These are phyloP conservation scores for Standfussiana lucernea DNA, from an alignment of 2,888 invertebrate species.

Conservation along the genomic window DNA sequence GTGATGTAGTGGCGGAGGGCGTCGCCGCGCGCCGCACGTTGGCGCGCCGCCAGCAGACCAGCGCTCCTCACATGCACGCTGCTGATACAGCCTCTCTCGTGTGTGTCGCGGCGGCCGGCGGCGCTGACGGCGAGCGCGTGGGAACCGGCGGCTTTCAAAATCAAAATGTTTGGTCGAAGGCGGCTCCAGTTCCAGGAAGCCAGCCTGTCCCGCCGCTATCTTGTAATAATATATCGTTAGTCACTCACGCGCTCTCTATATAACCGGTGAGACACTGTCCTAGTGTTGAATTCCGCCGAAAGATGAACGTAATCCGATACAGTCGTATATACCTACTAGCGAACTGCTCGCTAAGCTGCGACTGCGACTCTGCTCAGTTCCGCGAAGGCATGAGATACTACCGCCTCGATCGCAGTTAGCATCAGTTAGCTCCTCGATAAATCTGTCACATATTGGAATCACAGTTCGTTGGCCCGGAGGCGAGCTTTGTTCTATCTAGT, in stretches of 20 bases:
- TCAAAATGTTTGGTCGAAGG: slow-evolving; percentile 21
- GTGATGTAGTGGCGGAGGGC: slow-evolving; percentile 64
- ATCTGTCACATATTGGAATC: slow-evolving; percentile 78
- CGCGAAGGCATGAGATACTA: slow-evolving; percentile 73
- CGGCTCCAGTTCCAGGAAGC: slow-evolving; percentile 51
- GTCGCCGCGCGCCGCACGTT: slow-evolving; percentile 70
- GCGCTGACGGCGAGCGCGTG: slow-evolving; percentile 33
- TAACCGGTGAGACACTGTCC: slow-evolving; percentile 57
- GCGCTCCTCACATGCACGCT: slow-evolving; percentile 53
- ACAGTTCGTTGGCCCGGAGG: slow-evolving; percentile 74
- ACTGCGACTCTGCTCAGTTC: slow-evolving; percentile 64
- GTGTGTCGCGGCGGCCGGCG: background rate
- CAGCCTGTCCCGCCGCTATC: slow-evolving; percentile 35
- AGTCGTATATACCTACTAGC: slow-evolving; percentile 21
- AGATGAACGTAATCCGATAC: slow-evolving; percentile 44
- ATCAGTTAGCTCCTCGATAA: slow-evolving; percentile 77
- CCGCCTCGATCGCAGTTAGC: slow-evolving; percentile 68
- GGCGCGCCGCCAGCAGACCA: slow-evolving; percentile 70
- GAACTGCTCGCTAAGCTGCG: slow-evolving; percentile 27
- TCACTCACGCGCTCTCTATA: slow-evolving; percentile 58
- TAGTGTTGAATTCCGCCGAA: slow-evolving; percentile 62
- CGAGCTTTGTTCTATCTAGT: slow-evolving; percentile 69
- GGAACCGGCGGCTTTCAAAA: slow-evolving; percentile 40
- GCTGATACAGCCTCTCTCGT: slow-evolving; percentile 53
- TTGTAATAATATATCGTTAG: slow-evolving; percentile 59